These are phyloP conservation scores for Nycticebus coucang DNA, from an alignment of 2,113 vertebrate genomes.

Conservation along the genomic window DNA sequence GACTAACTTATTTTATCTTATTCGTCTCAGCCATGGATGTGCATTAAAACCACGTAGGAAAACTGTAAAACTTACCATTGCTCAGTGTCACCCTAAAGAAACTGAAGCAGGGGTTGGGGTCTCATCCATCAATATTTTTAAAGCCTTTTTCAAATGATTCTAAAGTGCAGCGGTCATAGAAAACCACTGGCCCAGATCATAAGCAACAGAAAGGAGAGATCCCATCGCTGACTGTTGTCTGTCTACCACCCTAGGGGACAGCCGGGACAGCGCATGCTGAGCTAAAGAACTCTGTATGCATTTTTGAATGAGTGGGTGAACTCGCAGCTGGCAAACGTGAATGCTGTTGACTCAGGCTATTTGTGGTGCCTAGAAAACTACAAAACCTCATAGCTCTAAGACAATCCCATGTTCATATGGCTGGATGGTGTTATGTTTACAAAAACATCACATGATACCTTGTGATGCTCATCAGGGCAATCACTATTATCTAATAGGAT, in stretches of 20 bases:
- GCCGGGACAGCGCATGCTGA: too few relatives aligned
- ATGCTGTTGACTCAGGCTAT: not conserved
- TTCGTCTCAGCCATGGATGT: not conserved
- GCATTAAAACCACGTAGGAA: not conserved
- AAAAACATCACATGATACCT: not conserved
- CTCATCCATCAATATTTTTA: not conserved
- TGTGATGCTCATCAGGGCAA: not conserved
- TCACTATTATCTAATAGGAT: not conserved
- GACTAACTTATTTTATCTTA: not conserved
- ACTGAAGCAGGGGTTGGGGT: not conserved
- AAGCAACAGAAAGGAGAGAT: not conserved
- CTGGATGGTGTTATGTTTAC: not conserved
- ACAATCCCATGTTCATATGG: not conserved
- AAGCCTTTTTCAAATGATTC: not conserved
- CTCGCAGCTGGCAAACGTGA: not conserved
- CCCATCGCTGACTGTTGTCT: not conserved
- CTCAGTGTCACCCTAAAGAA: not conserved
- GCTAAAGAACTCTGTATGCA: not conserved
- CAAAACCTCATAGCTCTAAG: not conserved
- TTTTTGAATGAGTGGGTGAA: not conserved
- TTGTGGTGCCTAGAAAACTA: not conserved
- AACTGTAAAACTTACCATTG: not conserved
- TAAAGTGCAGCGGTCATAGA: not conserved
- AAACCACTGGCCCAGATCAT: not conserved
- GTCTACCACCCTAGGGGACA: not conserved